Evolutionary conservation across 1,140 invertebrate species (phyloP).

Genomic region (Ceratosolen fusciceps): DNA sequence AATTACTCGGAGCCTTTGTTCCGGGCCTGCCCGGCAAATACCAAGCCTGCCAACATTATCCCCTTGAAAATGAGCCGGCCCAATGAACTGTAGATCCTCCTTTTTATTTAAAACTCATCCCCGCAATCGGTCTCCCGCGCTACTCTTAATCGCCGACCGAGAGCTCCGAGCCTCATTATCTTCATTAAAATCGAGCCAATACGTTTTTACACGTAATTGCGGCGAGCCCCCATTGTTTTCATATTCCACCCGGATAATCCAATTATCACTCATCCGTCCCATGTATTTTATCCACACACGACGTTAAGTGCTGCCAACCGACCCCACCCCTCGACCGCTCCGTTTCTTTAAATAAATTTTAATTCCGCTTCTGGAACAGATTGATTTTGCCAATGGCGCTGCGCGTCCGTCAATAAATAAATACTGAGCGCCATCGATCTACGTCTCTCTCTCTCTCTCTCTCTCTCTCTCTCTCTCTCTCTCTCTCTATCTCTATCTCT

Average conservation of each 20-base stretch:
- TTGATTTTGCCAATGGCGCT: no score
- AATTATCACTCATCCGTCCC: neutral
- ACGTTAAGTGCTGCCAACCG: neutral
- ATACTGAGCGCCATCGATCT: neutral
- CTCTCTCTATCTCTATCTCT: slow-evolving; percentile 13
- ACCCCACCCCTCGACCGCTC: neutral
- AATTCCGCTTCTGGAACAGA: neutral
- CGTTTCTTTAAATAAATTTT: neutral
- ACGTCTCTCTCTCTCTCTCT: neutral
- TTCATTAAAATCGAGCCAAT: neutral
- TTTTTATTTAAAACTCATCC: neutral
- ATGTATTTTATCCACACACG: no score
- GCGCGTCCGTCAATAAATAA: no score
- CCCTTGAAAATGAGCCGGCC: no score
- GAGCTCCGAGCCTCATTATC: neutral
- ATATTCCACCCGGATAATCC: neutral
- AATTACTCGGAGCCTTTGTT: no score
- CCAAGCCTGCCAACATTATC: no score
- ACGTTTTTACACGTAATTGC: neutral
- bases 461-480: neutral
- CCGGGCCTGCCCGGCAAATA: no score
- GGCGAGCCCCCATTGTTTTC: neutral
- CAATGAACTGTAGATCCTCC: neutral
- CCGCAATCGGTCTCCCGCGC: neutral
- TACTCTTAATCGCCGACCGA: neutral